Evolutionary conservation across 1,140 invertebrate species (phyloP), one percentile per base, ranked within the genome.

Genomic region (Melitaea cinxia): DNA sequence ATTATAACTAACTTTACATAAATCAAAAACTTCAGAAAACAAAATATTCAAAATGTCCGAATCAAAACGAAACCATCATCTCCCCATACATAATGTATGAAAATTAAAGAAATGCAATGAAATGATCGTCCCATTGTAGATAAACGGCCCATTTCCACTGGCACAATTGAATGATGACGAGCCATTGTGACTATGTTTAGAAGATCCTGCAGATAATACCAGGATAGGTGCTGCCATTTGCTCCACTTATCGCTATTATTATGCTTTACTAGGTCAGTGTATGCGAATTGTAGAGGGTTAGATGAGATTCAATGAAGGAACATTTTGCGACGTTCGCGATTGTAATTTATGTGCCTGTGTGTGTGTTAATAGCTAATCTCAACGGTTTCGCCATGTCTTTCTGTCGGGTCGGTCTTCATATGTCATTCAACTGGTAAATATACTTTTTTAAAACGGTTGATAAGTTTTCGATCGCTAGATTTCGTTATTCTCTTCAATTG

Each of bases 51-150:
- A 47, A 47, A 24, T 12, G 0, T 47, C 42, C 19, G 42, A 23
- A 47, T 47, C 42, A 4, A n/a, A 21, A 47, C 10, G 0, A 23
- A 17, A 47, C 42, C 42, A 12, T n/a, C 19, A 47, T 21, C 59
- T 65, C 61, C 68, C 65, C 74, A 85, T 87, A 84, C 75, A 88
- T 88, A 88, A 89, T 87, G 78, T 80, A 88, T 80, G 78, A 84
- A 83, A 88, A 83, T 89, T 89, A 89, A 86, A 88, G 85, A 89
- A 89, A 89, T 87, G 85, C 85, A 89, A 83, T 80, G 75, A 84
- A 78, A 76, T 73, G 79, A 80, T 80, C 72, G 77, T 58, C 69
- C 82, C 65, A 85, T 88, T 86, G 81, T 85, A 82, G 84, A 86
- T 83, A 83, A 88, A 83, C 78, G 80, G 80, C 65, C 83, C 75